Evolutionary conservation across 1,140 invertebrate species (phyloP), one percentile per base, ranked within the genome.

Genomic region (Bombus impatiens): DNA sequence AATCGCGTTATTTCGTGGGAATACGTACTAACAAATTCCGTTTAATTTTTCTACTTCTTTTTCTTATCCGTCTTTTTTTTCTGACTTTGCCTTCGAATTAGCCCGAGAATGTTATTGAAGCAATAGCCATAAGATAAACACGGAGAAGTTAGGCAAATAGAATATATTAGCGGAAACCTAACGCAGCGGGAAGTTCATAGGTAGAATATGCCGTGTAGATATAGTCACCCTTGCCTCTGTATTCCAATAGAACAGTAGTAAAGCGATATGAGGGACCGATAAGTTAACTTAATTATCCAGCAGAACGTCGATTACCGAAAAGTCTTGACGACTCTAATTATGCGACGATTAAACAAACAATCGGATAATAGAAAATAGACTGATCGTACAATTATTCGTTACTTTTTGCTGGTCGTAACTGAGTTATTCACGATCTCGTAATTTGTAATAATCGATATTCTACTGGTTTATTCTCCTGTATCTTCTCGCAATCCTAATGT

Each of bases 141-240:
- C 74, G 67, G 9, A 59, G n/a, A 62, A 74, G 75, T 82, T 67
- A 86, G 42, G 59, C 44, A 25, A 81, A 82, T 47, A 57, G 78
- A 82, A 86, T 35, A 35, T 13, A 75, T 86, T 86, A 82, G 71
- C 70, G 35, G 32, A 75, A 75, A 86, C 78, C 78, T 75, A 82
- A 53, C 40, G 59, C 59, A 75, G 59, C 44, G 71, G 70, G 70
- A 44, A 68, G 13, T 68, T 82, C 37, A 35, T 75, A 86, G 78
- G 28, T 35, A 40, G 59, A 87, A 78, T n/a, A 76, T 75, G 80
- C 59, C 80, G 80, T 86, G 65, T 78, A 86, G 82, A 78, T 82
- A 88, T 78, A 86, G 83, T 85, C 83, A 85, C 83, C 83, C 83
- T 85, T 85, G 83, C 77, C 83, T 70, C 37, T 62, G 76, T 78